Percentiles rank a stretch among this genome's conserved stretches.
Conservation (phyloP, 2,888 invertebrate species). For the Xestia rhomboidea region DNA sequence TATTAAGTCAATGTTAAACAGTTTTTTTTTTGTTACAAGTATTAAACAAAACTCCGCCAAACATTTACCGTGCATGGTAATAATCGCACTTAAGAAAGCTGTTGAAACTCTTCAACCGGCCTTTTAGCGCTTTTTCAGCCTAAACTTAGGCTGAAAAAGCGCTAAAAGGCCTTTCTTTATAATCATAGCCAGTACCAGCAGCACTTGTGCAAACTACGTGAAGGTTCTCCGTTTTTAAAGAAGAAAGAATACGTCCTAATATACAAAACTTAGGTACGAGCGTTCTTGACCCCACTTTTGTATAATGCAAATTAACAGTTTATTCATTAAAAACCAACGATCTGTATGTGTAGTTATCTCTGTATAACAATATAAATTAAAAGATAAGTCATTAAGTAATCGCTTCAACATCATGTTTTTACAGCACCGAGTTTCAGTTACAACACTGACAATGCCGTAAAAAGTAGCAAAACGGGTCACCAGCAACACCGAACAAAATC, state of each 20-base stretch:
- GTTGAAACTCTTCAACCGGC: background rate
- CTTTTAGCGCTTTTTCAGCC: no score
- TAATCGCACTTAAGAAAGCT: background rate
- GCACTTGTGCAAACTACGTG: background rate
- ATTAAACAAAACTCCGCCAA: background rate
- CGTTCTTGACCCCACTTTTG: background rate
- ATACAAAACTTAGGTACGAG: background rate
- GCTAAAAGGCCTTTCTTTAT: background rate
- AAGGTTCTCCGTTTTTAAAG: background rate
- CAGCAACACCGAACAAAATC: slow-evolving; percentile 43
- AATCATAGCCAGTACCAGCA: background rate
- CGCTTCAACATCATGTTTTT: slow-evolving; percentile 10
- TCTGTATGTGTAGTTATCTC: background rate
- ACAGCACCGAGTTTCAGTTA: slow-evolving; percentile 27
- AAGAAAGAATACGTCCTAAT: no score
- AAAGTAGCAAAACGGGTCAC: slow-evolving; percentile 40
- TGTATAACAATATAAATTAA: slow-evolving; percentile 6
- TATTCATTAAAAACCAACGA: background rate
- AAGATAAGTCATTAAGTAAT: slow-evolving; percentile 12
- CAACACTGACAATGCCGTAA: slow-evolving; percentile 37
- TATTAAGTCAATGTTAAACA: background rate
- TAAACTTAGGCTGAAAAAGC: background rate
- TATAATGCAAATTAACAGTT: background rate
- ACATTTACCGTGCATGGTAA: background rate
- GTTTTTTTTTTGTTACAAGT: background rate